Evolutionary conservation across 2,797 vertebrate species (phyloP).

Genomic region (Pempheris klunzingeri): DNA sequence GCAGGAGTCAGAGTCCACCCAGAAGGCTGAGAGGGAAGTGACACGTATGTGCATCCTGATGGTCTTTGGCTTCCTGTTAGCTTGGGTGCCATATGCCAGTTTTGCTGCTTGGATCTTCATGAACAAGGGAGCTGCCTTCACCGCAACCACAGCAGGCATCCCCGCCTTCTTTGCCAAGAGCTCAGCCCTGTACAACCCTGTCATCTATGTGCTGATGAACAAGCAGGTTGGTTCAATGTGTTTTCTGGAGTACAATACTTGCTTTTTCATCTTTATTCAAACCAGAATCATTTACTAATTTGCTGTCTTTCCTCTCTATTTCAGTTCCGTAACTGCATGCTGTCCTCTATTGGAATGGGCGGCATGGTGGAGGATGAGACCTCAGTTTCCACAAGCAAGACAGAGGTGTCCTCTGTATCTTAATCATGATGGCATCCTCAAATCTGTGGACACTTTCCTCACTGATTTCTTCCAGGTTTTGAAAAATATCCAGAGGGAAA

Average conservation of each 20-base stretch:
- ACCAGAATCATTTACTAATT: too few species aligned
- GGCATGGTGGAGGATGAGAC: constrained; percentile 87
- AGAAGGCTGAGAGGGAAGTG: constrained; percentile 90
- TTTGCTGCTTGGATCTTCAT: constrained; percentile 89
- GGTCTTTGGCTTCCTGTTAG: constrained; percentile 87
- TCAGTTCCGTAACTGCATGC: constrained; percentile 15
- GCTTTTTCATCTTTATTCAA: too few species aligned
- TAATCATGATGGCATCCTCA: constrained; percentile 37
- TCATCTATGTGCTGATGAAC: constrained; percentile 85
- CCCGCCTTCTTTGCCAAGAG: constrained; percentile 86
- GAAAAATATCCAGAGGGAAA: constrained; percentile 14
- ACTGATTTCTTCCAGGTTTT: constrained; percentile 36
- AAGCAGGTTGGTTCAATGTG: constrained; percentile 65
- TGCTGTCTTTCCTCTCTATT: neutral
- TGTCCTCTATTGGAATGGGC: constrained; percentile 77
- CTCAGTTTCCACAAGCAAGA: constrained; percentile 87
- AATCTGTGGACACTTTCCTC: constrained; percentile 46
- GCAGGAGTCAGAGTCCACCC: constrained; percentile 88
- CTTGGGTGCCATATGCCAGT: constrained; percentile 87
- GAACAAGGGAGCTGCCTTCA: constrained; percentile 71
- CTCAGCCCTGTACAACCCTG: constrained; percentile 88
- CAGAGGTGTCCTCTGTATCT: constrained; percentile 86
- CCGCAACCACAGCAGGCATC: constrained; percentile 85
- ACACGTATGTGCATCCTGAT: constrained; percentile 89
- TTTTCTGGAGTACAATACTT: too few species aligned